Percentiles rank a stretch among this genome's conserved stretches.
Conservation (phyloP, 2,888 invertebrate species). For the Temnothorax ravouxi region DNA sequence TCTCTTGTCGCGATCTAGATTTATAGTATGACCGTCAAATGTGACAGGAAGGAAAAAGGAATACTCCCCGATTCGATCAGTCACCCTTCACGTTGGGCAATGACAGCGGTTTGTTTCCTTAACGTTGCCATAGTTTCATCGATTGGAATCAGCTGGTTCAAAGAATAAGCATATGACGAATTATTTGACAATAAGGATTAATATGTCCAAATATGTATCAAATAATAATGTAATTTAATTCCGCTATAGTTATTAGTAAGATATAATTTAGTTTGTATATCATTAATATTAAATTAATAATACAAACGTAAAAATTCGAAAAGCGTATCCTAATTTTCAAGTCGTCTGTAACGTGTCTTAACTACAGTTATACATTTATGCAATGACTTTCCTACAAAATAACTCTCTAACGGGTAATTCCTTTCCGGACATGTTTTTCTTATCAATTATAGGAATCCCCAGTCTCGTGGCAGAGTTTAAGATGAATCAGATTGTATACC, state of each 20-base stretch:
- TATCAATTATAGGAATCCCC: constrained; percentile 13
- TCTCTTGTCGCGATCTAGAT: background rate
- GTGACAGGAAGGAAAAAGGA: background rate
- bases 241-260: background rate
- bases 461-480: background rate
- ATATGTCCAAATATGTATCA: background rate
- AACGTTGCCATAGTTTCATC: constrained; percentile 70
- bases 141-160: constrained; percentile 55
- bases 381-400: background rate
- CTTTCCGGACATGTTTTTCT: background rate
- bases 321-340: background rate
- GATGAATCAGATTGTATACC: background rate
- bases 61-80: background rate
- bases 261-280: background rate
- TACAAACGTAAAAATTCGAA: background rate
- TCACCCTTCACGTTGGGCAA: constrained; percentile 12
- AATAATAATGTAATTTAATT: background rate
- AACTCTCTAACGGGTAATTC: background rate
- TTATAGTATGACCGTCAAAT: background rate
- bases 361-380: too few species aligned
- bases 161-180: background rate
- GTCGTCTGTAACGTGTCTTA: background rate
- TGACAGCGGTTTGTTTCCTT: constrained; percentile 31
- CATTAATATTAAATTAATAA: constrained; percentile 10
- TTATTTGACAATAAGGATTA: background rate